A percentile compares a stretch with the other conserved stretches of the same genome.
These are phyloP conservation scores for Neosilurus hyrtlii DNA, from an alignment of 2,797 vertebrate genomes.

Conservation along the genomic window DNA sequence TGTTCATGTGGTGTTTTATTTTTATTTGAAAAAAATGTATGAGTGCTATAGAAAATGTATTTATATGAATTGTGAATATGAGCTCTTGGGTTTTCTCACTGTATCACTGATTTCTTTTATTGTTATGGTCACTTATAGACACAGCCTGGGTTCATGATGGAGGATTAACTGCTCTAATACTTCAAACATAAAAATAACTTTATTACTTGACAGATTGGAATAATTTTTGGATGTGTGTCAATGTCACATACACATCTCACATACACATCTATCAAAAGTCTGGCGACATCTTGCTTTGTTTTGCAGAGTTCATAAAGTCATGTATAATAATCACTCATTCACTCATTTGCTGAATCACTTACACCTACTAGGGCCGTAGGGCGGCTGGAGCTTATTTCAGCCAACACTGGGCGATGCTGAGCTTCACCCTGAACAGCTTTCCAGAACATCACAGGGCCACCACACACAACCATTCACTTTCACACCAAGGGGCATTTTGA, in stretches of 20 bases:
- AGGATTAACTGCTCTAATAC: background rate
- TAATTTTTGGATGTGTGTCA: background rate
- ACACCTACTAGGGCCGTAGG: too few species aligned
- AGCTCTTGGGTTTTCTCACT: constrained; percentile 51
- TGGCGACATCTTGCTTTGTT: background rate
- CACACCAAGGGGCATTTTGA: too few species aligned
- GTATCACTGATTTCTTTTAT: background rate
- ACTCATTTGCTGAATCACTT: too few species aligned
- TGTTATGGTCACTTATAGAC: constrained; percentile 36
- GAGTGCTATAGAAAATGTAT: constrained; percentile 52
- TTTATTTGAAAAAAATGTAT: constrained; percentile 59
- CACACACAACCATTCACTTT: too few species aligned
- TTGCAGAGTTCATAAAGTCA: background rate
- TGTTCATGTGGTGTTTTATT: constrained; percentile 55
- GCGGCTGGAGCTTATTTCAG: too few species aligned
- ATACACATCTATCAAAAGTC: background rate
- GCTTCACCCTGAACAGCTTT: too few species aligned
- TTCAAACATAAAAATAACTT: background rate
- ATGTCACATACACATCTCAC: too few species aligned
- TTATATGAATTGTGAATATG: constrained; percentile 60
- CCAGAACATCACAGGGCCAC: too few species aligned
- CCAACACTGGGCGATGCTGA: too few species aligned
- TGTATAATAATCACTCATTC: background rate
- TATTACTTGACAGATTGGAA: too few species aligned
- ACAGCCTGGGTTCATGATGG: constrained; percentile 53